Percentiles rank a stretch among this genome's conserved stretches.
phyloP scores from a whole-genome alignment of 2,797 vertebrate species.

The Sebastes melanostomus region DNA sequence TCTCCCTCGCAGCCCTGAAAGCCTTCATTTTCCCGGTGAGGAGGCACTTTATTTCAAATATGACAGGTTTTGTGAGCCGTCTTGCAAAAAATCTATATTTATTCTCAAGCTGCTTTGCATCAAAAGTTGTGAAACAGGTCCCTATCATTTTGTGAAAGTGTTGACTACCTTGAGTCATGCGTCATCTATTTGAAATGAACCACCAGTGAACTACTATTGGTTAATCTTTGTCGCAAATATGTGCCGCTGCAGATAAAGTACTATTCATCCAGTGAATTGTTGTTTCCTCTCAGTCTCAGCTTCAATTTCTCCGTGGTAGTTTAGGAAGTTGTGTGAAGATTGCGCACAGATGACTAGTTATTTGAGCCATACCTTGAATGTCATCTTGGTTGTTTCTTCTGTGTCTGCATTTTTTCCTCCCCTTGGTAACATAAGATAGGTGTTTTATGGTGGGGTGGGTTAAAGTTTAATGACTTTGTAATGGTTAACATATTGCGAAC shows the following conservation, averaged over 20 bases:
- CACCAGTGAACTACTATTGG: slow-evolving; percentile 6
- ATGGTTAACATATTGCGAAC: slow-evolving; percentile 45
- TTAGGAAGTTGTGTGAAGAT: slow-evolving; percentile 4
- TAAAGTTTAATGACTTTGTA: slow-evolving; percentile 67
- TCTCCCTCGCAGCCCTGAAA: slow-evolving; percentile 48
- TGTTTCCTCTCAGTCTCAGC: slow-evolving; percentile 1
- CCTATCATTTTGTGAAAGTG: background rate
- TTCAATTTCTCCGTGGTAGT: background rate
- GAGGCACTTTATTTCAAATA: slow-evolving; percentile 48
- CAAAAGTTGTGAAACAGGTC: slow-evolving; percentile 7
- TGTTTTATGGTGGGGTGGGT: slow-evolving; percentile 60
- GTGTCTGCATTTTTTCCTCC: background rate
- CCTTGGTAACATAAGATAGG: background rate
- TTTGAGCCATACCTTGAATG: background rate
- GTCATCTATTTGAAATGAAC: slow-evolving; percentile 44
- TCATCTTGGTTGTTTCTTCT: background rate
- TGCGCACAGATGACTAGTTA: slow-evolving; percentile 19
- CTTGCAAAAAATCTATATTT: background rate
- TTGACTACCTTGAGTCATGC: background rate
- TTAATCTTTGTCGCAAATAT: slow-evolving; percentile 39
- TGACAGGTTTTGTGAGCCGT: background rate
- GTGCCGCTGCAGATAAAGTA: background rate
- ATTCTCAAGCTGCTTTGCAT: background rate
- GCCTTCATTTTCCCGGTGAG: slow-evolving; percentile 47
- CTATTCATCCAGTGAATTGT: background rate